Conservation (phyloP, 2,113 vertebrate species). For the Sceloporus undulatus region DNA sequence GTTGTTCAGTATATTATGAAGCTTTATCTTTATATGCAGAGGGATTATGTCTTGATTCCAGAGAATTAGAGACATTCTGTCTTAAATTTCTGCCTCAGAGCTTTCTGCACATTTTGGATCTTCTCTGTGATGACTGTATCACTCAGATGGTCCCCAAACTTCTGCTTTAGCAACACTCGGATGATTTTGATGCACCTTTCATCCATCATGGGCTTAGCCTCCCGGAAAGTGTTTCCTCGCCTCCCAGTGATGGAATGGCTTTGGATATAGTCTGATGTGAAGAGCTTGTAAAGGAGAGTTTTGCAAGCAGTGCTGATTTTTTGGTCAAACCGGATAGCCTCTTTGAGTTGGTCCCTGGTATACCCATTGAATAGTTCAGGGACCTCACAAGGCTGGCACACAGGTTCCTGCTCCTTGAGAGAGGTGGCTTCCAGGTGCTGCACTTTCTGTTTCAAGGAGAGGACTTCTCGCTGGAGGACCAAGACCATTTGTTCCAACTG, state of each 20-base stretch:
- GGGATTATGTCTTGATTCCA: neutral
- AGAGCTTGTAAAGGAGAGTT: conserved; percentile 70
- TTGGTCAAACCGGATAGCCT: conserved; percentile 73
- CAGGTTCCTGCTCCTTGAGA: conserved; percentile 56
- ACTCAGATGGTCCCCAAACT: conserved; percentile 70
- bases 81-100: conserved; percentile 72
- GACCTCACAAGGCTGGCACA: conserved; percentile 23
- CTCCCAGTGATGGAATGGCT: conserved; percentile 72
- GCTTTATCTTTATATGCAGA: neutral
- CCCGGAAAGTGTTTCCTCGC: conserved; percentile 70
- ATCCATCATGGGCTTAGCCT: conserved; percentile 72
- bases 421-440: conserved; percentile 66
- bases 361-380: conserved; percentile 69
- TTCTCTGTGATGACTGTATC: conserved; percentile 73
- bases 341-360: conserved; percentile 70
- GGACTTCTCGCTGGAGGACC: conserved; percentile 57
- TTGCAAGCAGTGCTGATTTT: conserved; percentile 76
- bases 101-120: conserved; percentile 74
- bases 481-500: conserved; percentile 65
- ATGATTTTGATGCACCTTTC: conserved; percentile 74
- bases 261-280: conserved; percentile 69
- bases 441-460: conserved; percentile 67
- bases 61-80: conserved; percentile 45
- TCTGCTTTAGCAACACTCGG: conserved; percentile 69
- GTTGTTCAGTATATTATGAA: fast-evolving